These are phyloP conservation scores for Patella ulyssiponensis DNA, from an alignment of 2,888 invertebrate genomes.

Conservation along the genomic window DNA sequence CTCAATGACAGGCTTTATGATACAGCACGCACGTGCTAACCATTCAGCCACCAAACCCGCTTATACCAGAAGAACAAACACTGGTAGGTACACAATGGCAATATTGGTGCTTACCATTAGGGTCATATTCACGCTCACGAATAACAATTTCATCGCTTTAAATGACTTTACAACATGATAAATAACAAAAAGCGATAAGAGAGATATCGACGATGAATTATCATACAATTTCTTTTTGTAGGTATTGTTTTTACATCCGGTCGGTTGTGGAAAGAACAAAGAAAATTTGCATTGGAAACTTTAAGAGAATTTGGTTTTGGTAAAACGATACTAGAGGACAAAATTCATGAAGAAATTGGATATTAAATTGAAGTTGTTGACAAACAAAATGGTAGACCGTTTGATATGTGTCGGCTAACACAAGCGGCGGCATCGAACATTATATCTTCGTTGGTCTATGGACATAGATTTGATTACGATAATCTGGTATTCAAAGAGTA, in stretches of 20 bases:
- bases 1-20: too few species aligned
- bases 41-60: too few species aligned
- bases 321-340: constrained; percentile 22
- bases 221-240: not conserved
- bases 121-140: too few species aligned
- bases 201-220: too few species aligned
- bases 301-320: constrained; percentile 27
- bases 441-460: constrained; percentile 24
- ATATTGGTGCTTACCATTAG: too few species aligned
- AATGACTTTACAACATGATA: too few species aligned
- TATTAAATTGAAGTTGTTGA: constrained; percentile 11
- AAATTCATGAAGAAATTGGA: constrained; percentile 23
- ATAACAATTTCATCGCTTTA: too few species aligned
- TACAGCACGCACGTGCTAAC: too few species aligned
- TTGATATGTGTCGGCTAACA: constrained; percentile 19
- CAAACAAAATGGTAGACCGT: not conserved
- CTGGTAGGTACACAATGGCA: too few species aligned
- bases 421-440: constrained; percentile 23
- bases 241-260: constrained; percentile 21
- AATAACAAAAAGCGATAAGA: too few species aligned
- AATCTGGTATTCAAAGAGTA: constrained; percentile 19
- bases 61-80: too few species aligned
- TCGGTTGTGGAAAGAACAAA: constrained; percentile 23
- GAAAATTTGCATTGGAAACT: constrained; percentile 18
- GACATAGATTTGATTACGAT: constrained; percentile 25